These are phyloP conservation scores for Geopemphigus sp. DNA, from an alignment of 1,140 invertebrate species.

Conservation along the genomic window DNA sequence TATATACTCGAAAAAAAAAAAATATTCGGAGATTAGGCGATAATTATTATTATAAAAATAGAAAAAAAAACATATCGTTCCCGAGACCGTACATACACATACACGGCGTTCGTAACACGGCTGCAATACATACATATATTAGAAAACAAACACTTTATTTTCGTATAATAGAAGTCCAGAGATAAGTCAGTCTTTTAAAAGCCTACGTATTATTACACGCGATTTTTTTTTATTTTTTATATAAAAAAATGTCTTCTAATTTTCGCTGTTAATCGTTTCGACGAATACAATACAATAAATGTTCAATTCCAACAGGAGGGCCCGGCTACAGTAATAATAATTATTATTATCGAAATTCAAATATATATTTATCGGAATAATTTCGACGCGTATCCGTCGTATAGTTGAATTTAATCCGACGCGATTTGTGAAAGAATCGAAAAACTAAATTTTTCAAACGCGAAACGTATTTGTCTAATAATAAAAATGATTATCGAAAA, in stretches of 20 bases:
- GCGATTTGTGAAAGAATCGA: not conserved
- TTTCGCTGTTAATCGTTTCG: constrained; percentile 30
- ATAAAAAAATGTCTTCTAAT: constrained; percentile 16
- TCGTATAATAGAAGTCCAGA: constrained; percentile 21
- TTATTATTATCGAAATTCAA: constrained; percentile 10
- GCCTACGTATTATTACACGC: constrained; percentile 43
- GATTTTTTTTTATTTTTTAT: constrained; percentile 28
- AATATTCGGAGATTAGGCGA: constrained; percentile 34
- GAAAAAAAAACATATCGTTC: constrained; percentile 45
- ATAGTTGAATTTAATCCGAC: constrained; percentile 3
- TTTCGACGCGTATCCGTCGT: not conserved
- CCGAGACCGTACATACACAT: constrained; percentile 28
- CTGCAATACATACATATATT: not conserved
- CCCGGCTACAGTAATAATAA: constrained; percentile 11
- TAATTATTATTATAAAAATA: constrained; percentile 21
- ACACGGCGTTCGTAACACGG: too few species aligned
- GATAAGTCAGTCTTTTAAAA: constrained; percentile 48
- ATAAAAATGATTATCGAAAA: constrained; percentile 22
- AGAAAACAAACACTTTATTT: constrained; percentile 38
- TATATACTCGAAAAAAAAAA: constrained; percentile 40
- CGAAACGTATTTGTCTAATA: constrained; percentile 2
- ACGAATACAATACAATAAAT: constrained; percentile 26
- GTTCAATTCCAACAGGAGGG: constrained; percentile 20
- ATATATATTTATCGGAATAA: not conserved
- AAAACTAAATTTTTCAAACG: constrained; percentile 10